Conservation (phyloP, 2,888 invertebrate species). For the Phaonia tiefii region DNA sequence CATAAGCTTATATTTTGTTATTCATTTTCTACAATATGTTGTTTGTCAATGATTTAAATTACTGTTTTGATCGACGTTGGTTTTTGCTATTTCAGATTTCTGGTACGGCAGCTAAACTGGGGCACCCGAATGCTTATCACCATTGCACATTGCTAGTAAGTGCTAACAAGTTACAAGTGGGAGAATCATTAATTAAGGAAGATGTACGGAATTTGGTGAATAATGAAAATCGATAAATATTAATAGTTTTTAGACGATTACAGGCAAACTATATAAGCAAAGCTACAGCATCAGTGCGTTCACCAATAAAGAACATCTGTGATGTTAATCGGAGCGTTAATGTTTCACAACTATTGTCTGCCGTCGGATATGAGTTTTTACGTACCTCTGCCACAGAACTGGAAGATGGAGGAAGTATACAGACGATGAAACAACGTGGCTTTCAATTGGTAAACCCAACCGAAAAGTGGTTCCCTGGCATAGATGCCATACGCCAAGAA, state of each 20-base stretch:
- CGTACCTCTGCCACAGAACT: conserved; percentile 86
- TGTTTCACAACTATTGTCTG: conserved; percentile 87
- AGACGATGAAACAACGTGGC: conserved; percentile 89
- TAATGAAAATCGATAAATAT: neutral
- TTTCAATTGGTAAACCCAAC: conserved; percentile 93
- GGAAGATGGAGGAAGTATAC: conserved; percentile 87
- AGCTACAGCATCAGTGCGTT: conserved; percentile 91
- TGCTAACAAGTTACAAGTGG: conserved; percentile 89
- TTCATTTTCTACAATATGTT: conserved; percentile 21
- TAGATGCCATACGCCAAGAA: conserved; percentile 85
- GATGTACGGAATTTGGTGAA: conserved; percentile 84
- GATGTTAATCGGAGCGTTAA: conserved; percentile 88
- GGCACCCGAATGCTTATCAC: conserved; percentile 94
- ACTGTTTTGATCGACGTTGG: conserved; percentile 15
- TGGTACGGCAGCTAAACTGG: conserved; percentile 96
- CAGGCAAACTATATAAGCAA: conserved; percentile 90
- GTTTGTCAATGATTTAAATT: conserved; percentile 13
- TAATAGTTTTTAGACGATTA: conserved; percentile 29
- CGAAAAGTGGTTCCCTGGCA: conserved; percentile 93
- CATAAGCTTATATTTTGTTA: conserved; percentile 39
- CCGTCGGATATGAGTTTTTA: conserved; percentile 92
- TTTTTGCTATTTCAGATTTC: conserved; percentile 86
- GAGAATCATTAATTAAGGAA: conserved; percentile 86
- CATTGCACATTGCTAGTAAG: conserved; percentile 97
- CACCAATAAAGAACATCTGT: conserved; percentile 90